phyloP scores from a whole-genome alignment of 2,113 vertebrate species.

The Podarcis raffonei region DNA sequence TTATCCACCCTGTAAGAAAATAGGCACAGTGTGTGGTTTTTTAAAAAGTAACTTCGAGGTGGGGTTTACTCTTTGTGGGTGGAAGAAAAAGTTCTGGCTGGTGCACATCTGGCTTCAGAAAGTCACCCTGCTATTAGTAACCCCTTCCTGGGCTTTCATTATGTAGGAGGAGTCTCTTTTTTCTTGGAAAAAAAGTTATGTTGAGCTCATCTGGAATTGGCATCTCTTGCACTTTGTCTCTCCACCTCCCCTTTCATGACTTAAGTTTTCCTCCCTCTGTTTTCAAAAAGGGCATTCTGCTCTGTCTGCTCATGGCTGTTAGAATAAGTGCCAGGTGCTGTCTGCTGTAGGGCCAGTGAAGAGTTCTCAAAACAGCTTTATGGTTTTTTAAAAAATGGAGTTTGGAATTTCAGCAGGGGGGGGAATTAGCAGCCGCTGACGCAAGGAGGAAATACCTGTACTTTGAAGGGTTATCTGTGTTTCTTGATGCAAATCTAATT shows the following conservation, averaged over 20 bases:
- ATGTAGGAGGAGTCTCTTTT: background rate
- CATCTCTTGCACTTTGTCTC: no score
- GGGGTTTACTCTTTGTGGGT: background rate
- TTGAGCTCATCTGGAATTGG: background rate
- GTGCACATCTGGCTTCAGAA: background rate
- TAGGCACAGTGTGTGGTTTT: background rate
- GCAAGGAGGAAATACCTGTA: background rate
- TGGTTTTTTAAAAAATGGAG: background rate
- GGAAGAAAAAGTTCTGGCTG: background rate
- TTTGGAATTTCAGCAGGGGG: slow-evolving; percentile 1
- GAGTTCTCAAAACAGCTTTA: background rate
- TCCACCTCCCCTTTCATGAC: no score
- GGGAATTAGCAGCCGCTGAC: background rate
- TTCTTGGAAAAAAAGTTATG: no score
- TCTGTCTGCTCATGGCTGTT: background rate
- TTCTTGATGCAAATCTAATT: background rate
- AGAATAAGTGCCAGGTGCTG: background rate
- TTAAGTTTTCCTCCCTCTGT: background rate
- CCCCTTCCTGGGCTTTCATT: background rate
- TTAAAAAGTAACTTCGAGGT: background rate
- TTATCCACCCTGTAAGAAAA: background rate
- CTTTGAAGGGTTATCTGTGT: background rate
- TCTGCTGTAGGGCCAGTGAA: background rate
- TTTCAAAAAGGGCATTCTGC: background rate
- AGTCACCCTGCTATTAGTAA: background rate